Evolutionary conservation across 2,888 invertebrate species (phyloP).

Genomic region (Phalera bucephala): DNA sequence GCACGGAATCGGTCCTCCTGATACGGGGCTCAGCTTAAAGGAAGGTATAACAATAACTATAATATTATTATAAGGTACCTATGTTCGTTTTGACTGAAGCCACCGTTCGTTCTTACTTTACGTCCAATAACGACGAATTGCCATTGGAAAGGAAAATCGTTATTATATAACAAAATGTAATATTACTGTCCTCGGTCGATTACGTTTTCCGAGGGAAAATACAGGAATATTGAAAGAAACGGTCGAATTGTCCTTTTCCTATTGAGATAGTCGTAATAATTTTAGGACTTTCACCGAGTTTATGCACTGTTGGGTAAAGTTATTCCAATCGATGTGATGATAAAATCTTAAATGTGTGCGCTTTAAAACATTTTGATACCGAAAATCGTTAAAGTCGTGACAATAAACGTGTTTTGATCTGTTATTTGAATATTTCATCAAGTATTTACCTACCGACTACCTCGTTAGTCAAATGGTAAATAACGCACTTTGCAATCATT

Average conservation of each 20-base stretch:
- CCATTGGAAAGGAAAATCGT: constrained; percentile 65
- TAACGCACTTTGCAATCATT: no score
- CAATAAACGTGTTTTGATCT: no score
- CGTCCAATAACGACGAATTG: constrained; percentile 71
- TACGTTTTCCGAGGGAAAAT: constrained; percentile 57
- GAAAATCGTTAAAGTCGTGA: no score
- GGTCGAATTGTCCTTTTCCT: constrained; percentile 57
- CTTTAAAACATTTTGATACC: constrained; percentile 11
- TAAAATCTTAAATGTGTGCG: no score
- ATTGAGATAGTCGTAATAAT: constrained; percentile 54
- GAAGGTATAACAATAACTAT: constrained; percentile 73
- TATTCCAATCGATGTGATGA: constrained; percentile 35
- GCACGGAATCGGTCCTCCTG: constrained; percentile 26
- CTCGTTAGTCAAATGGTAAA: no score
- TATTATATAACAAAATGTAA: constrained; percentile 64
- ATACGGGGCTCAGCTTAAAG: constrained; percentile 50
- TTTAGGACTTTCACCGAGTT: constrained; percentile 51
- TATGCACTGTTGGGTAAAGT: constrained; percentile 47
- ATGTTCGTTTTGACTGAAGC: constrained; percentile 66
- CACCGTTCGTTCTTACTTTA: constrained; percentile 61
- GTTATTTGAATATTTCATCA: no score
- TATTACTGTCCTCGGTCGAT: constrained; percentile 60
- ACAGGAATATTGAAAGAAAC: constrained; percentile 60
- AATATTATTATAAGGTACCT: constrained; percentile 70
- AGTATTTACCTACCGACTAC: no score